Evolutionary conservation across 2,113 vertebrate genomes (phyloP).

Genomic region (Nycticryphes semicollaris): DNA sequence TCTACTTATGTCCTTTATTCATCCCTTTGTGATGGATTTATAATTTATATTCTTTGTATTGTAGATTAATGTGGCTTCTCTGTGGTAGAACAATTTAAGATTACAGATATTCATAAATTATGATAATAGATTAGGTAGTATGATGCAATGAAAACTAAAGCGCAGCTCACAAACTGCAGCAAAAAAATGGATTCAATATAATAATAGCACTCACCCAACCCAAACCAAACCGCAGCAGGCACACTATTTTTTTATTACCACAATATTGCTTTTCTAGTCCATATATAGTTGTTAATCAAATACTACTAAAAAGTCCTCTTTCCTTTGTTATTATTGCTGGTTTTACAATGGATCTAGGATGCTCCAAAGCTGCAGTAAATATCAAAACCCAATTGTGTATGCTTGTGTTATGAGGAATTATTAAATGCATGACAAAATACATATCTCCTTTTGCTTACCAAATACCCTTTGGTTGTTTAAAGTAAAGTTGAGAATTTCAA

Average conservation of each 20-base stretch:
- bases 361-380: neutral
- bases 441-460: neutral
- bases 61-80: neutral
- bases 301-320: neutral
- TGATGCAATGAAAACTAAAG: neutral
- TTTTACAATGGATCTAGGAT: neutral
- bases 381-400: neutral
- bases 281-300: neutral
- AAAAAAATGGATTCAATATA: neutral
- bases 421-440: neutral
- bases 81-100: neutral
- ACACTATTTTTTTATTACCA: neutral
- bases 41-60: neutral
- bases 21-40: neutral
- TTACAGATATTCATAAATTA: neutral
- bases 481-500: neutral
- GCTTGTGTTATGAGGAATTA: neutral
- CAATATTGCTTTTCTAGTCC: neutral
- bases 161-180: neutral
- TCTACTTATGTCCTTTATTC: neutral
- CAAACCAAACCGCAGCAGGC: neutral
- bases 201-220: neutral
- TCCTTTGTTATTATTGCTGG: neutral
- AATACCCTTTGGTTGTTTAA: neutral
- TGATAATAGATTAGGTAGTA: neutral